Evolutionary conservation across 2,888 invertebrate genomes (phyloP).

Genomic region (Netelia inedita): DNA sequence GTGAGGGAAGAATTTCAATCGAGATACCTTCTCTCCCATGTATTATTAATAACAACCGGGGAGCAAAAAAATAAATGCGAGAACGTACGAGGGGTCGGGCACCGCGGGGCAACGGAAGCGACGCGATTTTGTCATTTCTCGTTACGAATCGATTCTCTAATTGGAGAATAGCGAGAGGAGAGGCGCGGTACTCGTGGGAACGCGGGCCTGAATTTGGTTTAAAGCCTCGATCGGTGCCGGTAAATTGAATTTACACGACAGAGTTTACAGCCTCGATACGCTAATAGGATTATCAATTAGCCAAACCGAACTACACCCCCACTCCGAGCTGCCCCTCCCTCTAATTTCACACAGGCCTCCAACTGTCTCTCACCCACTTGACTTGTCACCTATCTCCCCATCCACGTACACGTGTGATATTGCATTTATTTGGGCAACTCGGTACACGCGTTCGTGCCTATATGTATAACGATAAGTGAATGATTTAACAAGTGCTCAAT

Average conservation of each 20-base stretch:
- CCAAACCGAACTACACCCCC: slow-evolving; percentile 56
- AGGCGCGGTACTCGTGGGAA: slow-evolving; percentile 56
- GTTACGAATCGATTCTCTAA: slow-evolving; percentile 66
- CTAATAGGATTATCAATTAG: slow-evolving; percentile 73
- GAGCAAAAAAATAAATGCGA: background rate
- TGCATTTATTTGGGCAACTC: slow-evolving; percentile 35
- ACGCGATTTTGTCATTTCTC: slow-evolving; percentile 54
- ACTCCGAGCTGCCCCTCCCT: slow-evolving; percentile 35
- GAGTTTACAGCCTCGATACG: slow-evolving; percentile 70
- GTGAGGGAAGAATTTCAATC: background rate
- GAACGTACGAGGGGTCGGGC: background rate
- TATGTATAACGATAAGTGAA: background rate
- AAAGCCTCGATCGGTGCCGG: slow-evolving; percentile 69
- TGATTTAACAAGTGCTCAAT: background rate
- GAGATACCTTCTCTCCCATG: background rate
- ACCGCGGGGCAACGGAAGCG: background rate
- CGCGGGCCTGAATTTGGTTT: slow-evolving; percentile 65
- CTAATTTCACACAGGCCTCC: slow-evolving; percentile 9
- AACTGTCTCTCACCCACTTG: slow-evolving; percentile 22
- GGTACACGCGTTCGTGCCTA: background rate
- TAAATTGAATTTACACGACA: slow-evolving; percentile 70
- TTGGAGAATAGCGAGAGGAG: slow-evolving; percentile 60
- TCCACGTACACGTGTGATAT: background rate
- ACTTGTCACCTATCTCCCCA: slow-evolving; percentile 1
- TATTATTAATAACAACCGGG: background rate